Evolutionary conservation across 2,888 invertebrate species (phyloP).

Genomic region (Orthonychiurus folsomi): DNA sequence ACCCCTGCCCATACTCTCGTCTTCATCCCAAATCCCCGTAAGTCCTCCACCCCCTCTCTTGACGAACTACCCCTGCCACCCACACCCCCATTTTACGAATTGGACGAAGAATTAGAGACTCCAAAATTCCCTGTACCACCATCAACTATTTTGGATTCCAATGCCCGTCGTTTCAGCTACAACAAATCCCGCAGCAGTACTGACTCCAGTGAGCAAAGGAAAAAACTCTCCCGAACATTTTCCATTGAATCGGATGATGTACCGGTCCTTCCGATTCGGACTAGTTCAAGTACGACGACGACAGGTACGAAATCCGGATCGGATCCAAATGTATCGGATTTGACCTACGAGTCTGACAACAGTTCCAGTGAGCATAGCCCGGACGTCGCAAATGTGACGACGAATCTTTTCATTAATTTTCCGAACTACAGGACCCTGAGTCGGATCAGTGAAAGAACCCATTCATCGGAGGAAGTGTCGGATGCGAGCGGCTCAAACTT

Average conservation of each 20-base stretch:
- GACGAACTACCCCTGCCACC: slow-evolving; percentile 30
- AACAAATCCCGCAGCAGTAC: background rate
- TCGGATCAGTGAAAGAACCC: slow-evolving; percentile 31
- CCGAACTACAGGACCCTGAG: slow-evolving; percentile 17
- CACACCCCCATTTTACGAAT: slow-evolving; percentile 17
- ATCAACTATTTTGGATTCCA: background rate
- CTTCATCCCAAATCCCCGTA: slow-evolving; percentile 3
- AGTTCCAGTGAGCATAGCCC: background rate
- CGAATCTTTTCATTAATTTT: background rate
- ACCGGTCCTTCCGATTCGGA: background rate
- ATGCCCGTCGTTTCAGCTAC: slow-evolving; percentile 8
- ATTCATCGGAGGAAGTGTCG: slow-evolving; percentile 19
- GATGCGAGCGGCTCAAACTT: background rate
- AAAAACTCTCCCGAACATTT: background rate
- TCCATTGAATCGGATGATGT: background rate
- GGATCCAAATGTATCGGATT: background rate
- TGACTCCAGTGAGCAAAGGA: background rate
- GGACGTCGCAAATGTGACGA: background rate
- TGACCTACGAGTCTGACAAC: background rate
- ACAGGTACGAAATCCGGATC: background rate
- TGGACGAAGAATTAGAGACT: slow-evolving; percentile 31
- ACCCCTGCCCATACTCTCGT: background rate
- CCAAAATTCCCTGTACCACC: slow-evolving; percentile 32
- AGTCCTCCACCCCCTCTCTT: slow-evolving; percentile 21
- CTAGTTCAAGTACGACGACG: background rate